phyloP scores from a whole-genome alignment of 2,113 vertebrate genomes.

The Clarias gariepinus region DNA sequence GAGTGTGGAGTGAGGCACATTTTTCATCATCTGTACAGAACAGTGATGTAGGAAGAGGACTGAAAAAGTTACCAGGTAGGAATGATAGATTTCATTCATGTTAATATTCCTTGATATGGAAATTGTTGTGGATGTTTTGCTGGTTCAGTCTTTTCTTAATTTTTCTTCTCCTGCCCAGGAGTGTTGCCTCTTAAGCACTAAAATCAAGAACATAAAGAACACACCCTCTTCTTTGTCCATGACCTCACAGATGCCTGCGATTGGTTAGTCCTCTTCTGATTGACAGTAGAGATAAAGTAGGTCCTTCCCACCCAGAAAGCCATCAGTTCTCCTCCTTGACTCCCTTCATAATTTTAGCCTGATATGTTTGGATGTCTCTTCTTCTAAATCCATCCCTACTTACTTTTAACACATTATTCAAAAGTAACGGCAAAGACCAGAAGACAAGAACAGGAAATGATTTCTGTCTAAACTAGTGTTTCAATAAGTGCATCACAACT shows the following conservation, averaged over 20 bases:
- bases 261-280: neutral
- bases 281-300: neutral
- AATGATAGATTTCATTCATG: neutral
- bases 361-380: too few species aligned
- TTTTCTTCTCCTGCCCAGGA: neutral
- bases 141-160: neutral
- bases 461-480: constrained; percentile 34
- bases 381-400: too few species aligned
- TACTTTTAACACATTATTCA: too few species aligned
- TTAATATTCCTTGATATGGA: neutral
- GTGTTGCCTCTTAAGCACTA: neutral
- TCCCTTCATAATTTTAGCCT: too few species aligned
- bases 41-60: neutral
- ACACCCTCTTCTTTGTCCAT: neutral
- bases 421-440: neutral
- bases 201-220: neutral
- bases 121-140: neutral
- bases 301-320: neutral
- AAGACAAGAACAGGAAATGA: constrained; percentile 25
- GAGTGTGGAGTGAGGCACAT: neutral
- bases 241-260: neutral
- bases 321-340: too few species aligned
- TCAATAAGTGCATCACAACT: constrained; percentile 64
- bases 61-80: neutral
- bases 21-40: neutral